These are phyloP conservation scores for Isoperla grammatica DNA, from an alignment of 2,888 invertebrate species.

Conservation along the genomic window DNA sequence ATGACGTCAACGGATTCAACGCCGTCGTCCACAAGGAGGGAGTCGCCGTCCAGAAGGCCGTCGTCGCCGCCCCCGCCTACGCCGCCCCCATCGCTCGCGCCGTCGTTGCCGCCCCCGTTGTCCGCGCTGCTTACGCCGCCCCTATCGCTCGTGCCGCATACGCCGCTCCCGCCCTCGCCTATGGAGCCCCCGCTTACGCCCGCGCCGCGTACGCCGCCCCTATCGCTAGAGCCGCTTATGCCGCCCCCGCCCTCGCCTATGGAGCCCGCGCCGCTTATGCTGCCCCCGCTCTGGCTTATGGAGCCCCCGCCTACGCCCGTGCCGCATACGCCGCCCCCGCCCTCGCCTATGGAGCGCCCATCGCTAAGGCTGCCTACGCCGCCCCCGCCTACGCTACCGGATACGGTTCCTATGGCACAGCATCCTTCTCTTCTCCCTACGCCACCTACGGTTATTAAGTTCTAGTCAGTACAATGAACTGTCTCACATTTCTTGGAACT, in stretches of 20 bases:
- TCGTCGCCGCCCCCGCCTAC: slow-evolving; percentile 23
- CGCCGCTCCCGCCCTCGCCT: slow-evolving; percentile 8
- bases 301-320: slow-evolving; percentile 11
- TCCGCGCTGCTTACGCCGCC: slow-evolving; percentile 18
- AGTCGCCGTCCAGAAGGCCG: slow-evolving; percentile 21
- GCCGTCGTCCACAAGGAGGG: slow-evolving; percentile 48
- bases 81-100: no score
- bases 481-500: no score
- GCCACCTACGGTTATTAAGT: slow-evolving; percentile 18
- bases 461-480: no score
- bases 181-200: slow-evolving; percentile 15
- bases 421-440: slow-evolving; percentile 15
- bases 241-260: slow-evolving; percentile 30
- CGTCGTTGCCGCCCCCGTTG: slow-evolving; percentile 15
- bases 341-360: slow-evolving; percentile 16
- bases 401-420: slow-evolving; percentile 1
- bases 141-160: background rate
- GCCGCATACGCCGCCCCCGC: background rate
- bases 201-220: slow-evolving; percentile 6
- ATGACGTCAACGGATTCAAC: slow-evolving; percentile 50
- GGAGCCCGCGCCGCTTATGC: background rate
- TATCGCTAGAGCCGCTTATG: slow-evolving; percentile 1
- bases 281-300: slow-evolving; percentile 10
- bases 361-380: slow-evolving; percentile 4
- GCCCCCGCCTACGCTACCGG: background rate